Percentiles rank a stretch among this genome's conserved stretches.
Evolutionary conservation across 30 jellyfish, hydroid and myxozoan species (phyloP).

Genomic region (Aurelia aurita complex sp. Pacific): DNA sequence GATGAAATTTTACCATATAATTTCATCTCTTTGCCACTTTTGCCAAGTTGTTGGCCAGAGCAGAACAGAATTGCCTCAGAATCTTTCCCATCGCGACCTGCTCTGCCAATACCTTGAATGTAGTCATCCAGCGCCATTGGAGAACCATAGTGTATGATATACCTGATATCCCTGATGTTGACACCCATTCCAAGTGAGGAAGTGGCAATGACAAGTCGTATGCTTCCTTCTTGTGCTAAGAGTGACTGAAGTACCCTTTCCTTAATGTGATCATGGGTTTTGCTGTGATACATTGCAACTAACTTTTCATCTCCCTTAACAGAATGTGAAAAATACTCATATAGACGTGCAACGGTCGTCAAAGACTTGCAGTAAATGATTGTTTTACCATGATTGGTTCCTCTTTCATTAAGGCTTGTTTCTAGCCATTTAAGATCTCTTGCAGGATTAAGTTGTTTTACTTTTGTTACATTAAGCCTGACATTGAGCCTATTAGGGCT

Average conservation of each 20-base stretch:
- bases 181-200: conserved; percentile 30
- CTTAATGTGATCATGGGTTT: conserved; percentile 8
- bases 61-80: conserved; percentile 15
- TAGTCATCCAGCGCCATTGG: background rate
- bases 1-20: background rate
- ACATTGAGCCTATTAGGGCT: conserved; percentile 8
- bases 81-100: background rate
- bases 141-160: conserved; percentile 8
- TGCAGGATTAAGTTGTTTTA: background rate
- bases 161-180: conserved; percentile 2
- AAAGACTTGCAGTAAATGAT: conserved; percentile 5
- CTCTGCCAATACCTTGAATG: conserved; percentile 10
- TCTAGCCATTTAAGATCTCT: background rate
- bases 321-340: too few species aligned
- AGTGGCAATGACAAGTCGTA: conserved; percentile 19
- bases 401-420: conserved; percentile 7
- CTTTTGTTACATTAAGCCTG: conserved; percentile 5
- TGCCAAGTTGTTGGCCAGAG: conserved; percentile 28
- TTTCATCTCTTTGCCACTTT: conserved; percentile 15
- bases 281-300: conserved; percentile 2
- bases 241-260: conserved; percentile 14
- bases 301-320: too few species aligned
- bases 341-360: background rate
- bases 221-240: conserved; percentile 8
- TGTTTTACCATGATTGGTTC: background rate